Percentiles rank a stretch among this genome's conserved stretches.
phyloP scores from a whole-genome alignment of 2,113 vertebrate species.

The Phalacrocorax carbo region DNA sequence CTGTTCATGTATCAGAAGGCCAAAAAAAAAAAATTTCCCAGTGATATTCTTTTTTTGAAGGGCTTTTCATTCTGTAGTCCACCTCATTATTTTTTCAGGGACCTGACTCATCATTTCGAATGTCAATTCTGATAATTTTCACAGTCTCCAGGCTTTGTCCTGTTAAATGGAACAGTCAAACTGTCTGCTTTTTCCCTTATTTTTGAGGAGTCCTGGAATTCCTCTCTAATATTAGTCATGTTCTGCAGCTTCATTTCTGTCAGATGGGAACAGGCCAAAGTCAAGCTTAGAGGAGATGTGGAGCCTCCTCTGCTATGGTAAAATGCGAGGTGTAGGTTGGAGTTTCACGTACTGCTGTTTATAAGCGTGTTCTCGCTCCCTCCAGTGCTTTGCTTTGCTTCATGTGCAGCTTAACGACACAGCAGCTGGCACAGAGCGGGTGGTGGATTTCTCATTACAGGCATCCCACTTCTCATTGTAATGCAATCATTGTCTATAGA shows the following conservation, averaged over 20 bases:
- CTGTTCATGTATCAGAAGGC: background rate
- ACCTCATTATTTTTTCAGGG: slow-evolving; percentile 24
- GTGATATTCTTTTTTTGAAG: slow-evolving; percentile 6
- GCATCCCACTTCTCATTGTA: slow-evolving; percentile 30
- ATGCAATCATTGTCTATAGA: slow-evolving; percentile 37
- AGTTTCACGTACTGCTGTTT: background rate
- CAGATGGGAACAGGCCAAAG: background rate
- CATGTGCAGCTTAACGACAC: slow-evolving; percentile 15
- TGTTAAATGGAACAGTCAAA: background rate
- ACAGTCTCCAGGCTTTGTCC: background rate
- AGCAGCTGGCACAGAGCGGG: background rate
- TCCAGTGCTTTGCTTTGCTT: slow-evolving; percentile 22
- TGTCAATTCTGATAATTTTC: slow-evolving; percentile 21
- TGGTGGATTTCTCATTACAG: slow-evolving; percentile 19
- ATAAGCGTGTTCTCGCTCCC: background rate
- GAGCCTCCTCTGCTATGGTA: background rate
- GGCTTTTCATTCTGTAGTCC: slow-evolving; percentile 15
- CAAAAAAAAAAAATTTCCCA: background rate
- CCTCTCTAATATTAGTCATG: background rate
- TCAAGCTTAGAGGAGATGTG: accelerated
- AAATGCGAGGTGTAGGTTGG: background rate
- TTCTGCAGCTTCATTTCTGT: background rate
- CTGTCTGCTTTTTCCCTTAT: background rate
- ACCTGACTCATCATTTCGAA: slow-evolving; percentile 41
- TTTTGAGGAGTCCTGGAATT: background rate